phyloP scores from a whole-genome alignment of 2,113 vertebrate species.

The Charadrius vociferus region DNA sequence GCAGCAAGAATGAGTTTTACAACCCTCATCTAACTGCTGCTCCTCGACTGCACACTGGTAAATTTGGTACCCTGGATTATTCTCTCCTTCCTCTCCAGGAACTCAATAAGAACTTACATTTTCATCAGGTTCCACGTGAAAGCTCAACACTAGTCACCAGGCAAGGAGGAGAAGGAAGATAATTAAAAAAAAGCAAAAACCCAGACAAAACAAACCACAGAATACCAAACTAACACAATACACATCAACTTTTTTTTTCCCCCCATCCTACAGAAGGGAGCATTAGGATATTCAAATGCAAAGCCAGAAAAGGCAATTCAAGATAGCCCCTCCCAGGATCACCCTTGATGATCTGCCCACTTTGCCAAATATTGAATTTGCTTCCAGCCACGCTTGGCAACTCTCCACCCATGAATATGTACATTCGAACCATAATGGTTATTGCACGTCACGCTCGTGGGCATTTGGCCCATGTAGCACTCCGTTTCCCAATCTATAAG shows the following conservation, averaged over 20 bases:
- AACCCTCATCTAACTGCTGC: background rate
- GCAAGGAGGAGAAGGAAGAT: background rate
- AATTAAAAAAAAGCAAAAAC: background rate
- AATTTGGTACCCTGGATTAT: background rate
- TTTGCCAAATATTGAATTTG: slow-evolving; percentile 8
- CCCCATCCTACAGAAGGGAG: background rate
- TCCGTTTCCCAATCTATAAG: slow-evolving; percentile 30
- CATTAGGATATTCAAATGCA: background rate
- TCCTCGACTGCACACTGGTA: background rate
- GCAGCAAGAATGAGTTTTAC: background rate
- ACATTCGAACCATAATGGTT: slow-evolving; percentile 33
- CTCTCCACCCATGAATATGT: slow-evolving; percentile 37
- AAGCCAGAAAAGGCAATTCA: slow-evolving; percentile 18
- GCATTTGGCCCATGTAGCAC: slow-evolving; percentile 1
- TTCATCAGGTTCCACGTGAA: background rate
- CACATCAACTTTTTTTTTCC: background rate
- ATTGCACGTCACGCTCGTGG: slow-evolving; percentile 53
- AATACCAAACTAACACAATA: background rate
- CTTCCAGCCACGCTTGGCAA: slow-evolving; percentile 67
- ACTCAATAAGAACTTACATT: background rate
- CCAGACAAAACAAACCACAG: background rate
- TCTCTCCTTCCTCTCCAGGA: background rate
- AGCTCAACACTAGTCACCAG: background rate
- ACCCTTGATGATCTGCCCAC: background rate
- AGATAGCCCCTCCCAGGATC: slow-evolving; percentile 36